These are phyloP conservation scores for Heteronetta atricapilla DNA, from an alignment of 2,113 vertebrate species.

Conservation along the genomic window DNA sequence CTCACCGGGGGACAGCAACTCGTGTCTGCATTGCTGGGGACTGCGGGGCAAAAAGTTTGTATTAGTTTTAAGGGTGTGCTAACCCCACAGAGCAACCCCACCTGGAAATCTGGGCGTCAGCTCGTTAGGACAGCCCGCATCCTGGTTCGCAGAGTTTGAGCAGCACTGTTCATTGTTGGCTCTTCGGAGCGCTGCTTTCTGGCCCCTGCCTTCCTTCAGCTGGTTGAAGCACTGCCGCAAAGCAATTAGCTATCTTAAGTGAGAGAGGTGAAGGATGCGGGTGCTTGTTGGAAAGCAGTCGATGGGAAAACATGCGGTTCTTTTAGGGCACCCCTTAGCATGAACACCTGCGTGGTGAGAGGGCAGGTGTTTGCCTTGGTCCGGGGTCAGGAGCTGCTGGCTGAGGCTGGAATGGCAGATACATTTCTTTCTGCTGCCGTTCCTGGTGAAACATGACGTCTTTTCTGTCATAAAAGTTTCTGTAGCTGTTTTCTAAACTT, in stretches of 20 bases:
- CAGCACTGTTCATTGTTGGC: neutral
- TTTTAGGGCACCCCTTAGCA: neutral
- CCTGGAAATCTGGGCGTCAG: neutral
- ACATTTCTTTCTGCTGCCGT: neutral
- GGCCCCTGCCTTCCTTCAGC: neutral
- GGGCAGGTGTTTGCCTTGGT: neutral
- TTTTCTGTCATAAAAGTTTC: neutral
- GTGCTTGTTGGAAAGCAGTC: neutral
- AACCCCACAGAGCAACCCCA: too few species aligned
- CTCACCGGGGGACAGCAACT: rapidly evolving
- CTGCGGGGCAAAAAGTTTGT: neutral
- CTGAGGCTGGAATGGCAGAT: neutral
- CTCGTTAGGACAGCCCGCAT: neutral
- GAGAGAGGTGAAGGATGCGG: neutral
- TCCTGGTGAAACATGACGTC: rapidly evolving
- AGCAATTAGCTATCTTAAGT: neutral
- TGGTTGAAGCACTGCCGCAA: neutral
- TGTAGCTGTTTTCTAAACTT: neutral
- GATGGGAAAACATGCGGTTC: neutral
- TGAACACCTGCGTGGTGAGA: rapidly evolving
- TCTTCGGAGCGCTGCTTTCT: neutral
- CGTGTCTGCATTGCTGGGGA: neutral
- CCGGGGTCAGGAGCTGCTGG: neutral
- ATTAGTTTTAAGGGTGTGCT: too few species aligned
- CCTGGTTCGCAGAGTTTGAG: neutral